These are phyloP conservation scores for Cantharis rufa DNA, from an alignment of 2,888 invertebrate species.

Conservation along the genomic window DNA sequence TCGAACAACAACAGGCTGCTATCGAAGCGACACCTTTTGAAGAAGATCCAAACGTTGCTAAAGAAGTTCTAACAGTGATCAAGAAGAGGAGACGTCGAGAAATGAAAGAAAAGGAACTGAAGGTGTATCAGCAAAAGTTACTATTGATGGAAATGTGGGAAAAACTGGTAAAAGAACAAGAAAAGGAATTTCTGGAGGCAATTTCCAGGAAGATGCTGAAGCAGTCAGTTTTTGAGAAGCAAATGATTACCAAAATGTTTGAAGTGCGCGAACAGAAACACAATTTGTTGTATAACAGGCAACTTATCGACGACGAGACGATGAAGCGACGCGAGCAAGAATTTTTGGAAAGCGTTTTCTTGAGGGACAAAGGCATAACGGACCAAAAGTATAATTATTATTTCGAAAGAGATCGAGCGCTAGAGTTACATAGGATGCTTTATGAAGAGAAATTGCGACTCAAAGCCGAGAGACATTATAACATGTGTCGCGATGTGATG, in stretches of 20 bases:
- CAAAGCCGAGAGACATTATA: slow-evolving; percentile 57
- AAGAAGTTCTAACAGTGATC: slow-evolving; percentile 59
- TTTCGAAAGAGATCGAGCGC: slow-evolving; percentile 57
- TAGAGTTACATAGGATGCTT: slow-evolving; percentile 61
- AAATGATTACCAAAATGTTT: slow-evolving; percentile 66
- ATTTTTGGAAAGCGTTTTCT: slow-evolving; percentile 47
- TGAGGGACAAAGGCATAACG: slow-evolving; percentile 31
- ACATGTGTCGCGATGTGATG: slow-evolving; percentile 60
- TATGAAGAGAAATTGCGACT: slow-evolving; percentile 60
- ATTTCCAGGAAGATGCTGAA: slow-evolving; percentile 63
- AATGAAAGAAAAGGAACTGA: slow-evolving; percentile 57
- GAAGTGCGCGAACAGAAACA: slow-evolving; percentile 65
- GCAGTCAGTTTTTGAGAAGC: slow-evolving; percentile 68
- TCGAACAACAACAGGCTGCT: slow-evolving; percentile 39
- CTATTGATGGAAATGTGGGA: slow-evolving; percentile 61
- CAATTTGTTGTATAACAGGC: slow-evolving; percentile 60
- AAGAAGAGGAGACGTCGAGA: slow-evolving; percentile 56
- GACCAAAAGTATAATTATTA: slow-evolving; percentile 45
- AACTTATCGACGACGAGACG: slow-evolving; percentile 59
- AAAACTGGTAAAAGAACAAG: slow-evolving; percentile 59
- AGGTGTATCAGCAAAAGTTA: slow-evolving; percentile 58
- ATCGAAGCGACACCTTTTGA: slow-evolving; percentile 30
- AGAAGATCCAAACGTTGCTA: slow-evolving; percentile 46
- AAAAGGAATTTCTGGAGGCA: slow-evolving; percentile 57
- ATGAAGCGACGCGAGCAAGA: slow-evolving; percentile 58